These are phyloP conservation scores for Thermophis baileyi DNA, from an alignment of 2,113 vertebrate genomes.

Conservation along the genomic window DNA sequence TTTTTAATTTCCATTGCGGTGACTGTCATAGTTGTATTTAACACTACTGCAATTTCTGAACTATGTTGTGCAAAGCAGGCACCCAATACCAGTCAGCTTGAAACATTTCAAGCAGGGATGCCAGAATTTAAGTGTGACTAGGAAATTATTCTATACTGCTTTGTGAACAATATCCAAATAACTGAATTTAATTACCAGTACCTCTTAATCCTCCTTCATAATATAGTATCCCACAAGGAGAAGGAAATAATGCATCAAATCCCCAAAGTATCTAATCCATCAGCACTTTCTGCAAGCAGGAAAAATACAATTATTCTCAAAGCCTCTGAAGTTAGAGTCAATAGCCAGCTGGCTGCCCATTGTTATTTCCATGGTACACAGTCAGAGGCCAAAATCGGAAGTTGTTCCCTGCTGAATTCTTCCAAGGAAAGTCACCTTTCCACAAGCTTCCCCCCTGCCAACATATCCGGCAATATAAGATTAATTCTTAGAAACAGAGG, in stretches of 20 bases:
- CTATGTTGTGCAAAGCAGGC: background rate
- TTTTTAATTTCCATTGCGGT: background rate
- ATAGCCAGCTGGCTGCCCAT: background rate
- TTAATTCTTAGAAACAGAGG: background rate
- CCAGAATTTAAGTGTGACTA: background rate
- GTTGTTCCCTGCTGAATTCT: background rate
- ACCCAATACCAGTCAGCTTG: background rate
- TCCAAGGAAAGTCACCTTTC: background rate
- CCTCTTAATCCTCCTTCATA: background rate
- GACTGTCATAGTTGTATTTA: background rate
- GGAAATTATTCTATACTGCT: constrained; percentile 5
- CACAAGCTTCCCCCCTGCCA: background rate
- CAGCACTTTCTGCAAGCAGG: background rate
- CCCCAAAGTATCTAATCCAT: background rate
- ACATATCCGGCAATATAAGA: background rate
- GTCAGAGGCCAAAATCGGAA: background rate
- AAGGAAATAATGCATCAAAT: background rate
- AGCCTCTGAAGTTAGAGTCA: background rate
- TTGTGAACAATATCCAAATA: background rate
- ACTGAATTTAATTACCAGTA: constrained; percentile 11
- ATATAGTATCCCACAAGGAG: background rate
- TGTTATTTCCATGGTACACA: background rate
- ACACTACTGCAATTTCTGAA: background rate
- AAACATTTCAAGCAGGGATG: background rate
- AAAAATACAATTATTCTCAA: background rate